Percentiles rank a stretch among this genome's conserved stretches.
phyloP scores from a whole-genome alignment of 92 coral and sea anemone genomes.

The Parazoanthus atlanticus region DNA sequence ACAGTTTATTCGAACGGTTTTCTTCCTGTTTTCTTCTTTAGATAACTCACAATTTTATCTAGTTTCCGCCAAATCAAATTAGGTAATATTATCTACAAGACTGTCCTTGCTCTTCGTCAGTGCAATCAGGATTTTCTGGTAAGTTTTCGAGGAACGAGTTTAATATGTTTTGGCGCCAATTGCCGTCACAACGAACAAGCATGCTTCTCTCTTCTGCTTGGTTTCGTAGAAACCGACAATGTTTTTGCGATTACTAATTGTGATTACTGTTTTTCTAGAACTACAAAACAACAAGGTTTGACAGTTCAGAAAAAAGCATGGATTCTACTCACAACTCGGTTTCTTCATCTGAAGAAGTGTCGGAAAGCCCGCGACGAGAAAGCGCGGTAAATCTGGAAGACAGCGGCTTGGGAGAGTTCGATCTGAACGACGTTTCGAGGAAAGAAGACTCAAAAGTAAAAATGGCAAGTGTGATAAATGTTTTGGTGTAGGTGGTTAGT shows the following conservation, averaged over 20 bases:
- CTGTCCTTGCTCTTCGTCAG: background rate
- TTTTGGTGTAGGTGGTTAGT: background rate
- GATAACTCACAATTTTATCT: conserved; percentile 1
- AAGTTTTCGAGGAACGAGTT: conserved; percentile 11
- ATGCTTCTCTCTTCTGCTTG: conserved; percentile 14
- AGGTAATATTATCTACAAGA: background rate
- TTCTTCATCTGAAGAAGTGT: conserved; percentile 36
- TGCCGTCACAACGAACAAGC: background rate
- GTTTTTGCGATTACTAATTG: background rate
- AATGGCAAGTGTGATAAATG: conserved; percentile 48
- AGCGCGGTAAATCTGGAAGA: conserved; percentile 67
- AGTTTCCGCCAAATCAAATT: background rate
- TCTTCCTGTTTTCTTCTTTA: conserved; percentile 10
- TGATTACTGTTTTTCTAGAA: background rate
- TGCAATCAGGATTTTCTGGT: conserved; percentile 34
- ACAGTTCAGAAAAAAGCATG: background rate
- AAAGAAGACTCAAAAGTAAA: conserved; percentile 47
- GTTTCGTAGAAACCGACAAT: conserved; percentile 32
- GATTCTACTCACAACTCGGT: conserved; percentile 24
- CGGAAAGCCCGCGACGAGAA: conserved; percentile 60
- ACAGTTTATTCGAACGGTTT: background rate
- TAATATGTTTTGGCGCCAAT: conserved; percentile 38
- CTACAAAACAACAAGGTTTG: background rate
- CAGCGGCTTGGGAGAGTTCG: conserved; percentile 66
- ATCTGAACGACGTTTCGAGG: conserved; percentile 47